Evolutionary conservation across 1,140 invertebrate genomes (phyloP), one percentile per base, ranked within the genome.

Genomic region (Gryllus bimaculatus): DNA sequence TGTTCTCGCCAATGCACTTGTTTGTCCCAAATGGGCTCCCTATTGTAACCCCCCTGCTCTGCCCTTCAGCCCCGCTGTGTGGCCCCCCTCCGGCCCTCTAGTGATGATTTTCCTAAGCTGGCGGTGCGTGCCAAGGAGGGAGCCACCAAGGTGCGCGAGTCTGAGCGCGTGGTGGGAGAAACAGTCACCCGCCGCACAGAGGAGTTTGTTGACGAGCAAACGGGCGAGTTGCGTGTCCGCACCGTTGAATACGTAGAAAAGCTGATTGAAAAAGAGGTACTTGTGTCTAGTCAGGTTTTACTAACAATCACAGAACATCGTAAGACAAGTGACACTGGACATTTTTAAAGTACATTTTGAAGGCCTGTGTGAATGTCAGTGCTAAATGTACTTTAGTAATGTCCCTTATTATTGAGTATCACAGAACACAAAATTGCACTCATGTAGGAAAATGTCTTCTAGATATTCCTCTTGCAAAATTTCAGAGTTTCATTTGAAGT

Each of bases 231-330:
- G 85, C 92, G 92, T 87, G 91, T 97, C 82, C 90, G 94, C 88
- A 97, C 95, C 79, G 90, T 96, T 85, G 94, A 96, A 90, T 94
- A 95, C 89, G 93, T 96, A 88, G 95, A 97, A 90, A 96, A 96
- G 90, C 91, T 95, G 86, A 95, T 97, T 87, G 95, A 97, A 88
- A 95, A 93, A 90, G 95, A 97, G 95, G 95, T 96, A 95, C 74
- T 47, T 48, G 49, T 54, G 49, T 54, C 8, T 54, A 8, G 49
- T 54, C 8, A 15, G 47, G n/a, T 8, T 66, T 47, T 78, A 20
- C 66, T 74, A 54, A 54, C 49, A 54, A 8, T 8, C 49, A 54
- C 49, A 54, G 49, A 54, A 8, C 49, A 54, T 15, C 8, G 15
- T 54, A 54, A 8, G 49, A 54, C 49, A 54, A 8, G 8, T 15